Conservation (phyloP, 2,113 vertebrate species). For the Caloenas nicobarica region DNA sequence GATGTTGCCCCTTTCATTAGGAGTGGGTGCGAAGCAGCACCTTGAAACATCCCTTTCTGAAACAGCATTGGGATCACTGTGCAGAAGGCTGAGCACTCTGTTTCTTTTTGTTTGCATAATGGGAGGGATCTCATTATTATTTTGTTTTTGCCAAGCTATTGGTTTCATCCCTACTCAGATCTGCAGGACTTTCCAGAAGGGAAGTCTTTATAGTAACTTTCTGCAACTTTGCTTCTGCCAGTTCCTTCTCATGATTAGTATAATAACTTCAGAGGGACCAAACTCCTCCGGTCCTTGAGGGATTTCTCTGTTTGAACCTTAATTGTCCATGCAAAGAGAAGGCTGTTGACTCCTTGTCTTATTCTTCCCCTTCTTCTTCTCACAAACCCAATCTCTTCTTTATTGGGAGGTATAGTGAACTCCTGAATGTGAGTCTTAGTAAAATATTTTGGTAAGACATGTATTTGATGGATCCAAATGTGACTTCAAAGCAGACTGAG, state of each 20-base stretch:
- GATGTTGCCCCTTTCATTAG: neutral
- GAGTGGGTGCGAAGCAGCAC: neutral
- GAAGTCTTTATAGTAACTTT: neutral
- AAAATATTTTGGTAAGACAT: neutral
- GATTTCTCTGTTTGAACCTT: neutral
- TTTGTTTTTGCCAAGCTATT: neutral
- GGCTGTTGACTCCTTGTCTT: neutral
- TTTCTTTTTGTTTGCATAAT: neutral
- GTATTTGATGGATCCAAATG: neutral
- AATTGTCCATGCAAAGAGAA: neutral
- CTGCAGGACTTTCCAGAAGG: neutral
- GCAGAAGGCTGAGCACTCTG: neutral
- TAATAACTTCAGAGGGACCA: neutral
- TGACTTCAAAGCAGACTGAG: neutral
- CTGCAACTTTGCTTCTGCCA: neutral
- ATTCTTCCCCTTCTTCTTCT: neutral
- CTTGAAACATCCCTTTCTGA: neutral
- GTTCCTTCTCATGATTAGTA: neutral
- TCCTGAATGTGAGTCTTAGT: accelerated
- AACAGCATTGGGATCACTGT: neutral
- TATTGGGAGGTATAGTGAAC: neutral
- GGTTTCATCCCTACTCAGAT: neutral
- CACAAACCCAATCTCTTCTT: neutral
- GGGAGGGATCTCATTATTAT: accelerated
- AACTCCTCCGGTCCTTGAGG: neutral